A percentile compares a stretch with the other conserved stretches of the same genome.
phyloP scores from a whole-genome alignment of 2,888 invertebrate species.

The Phortica magna region DNA sequence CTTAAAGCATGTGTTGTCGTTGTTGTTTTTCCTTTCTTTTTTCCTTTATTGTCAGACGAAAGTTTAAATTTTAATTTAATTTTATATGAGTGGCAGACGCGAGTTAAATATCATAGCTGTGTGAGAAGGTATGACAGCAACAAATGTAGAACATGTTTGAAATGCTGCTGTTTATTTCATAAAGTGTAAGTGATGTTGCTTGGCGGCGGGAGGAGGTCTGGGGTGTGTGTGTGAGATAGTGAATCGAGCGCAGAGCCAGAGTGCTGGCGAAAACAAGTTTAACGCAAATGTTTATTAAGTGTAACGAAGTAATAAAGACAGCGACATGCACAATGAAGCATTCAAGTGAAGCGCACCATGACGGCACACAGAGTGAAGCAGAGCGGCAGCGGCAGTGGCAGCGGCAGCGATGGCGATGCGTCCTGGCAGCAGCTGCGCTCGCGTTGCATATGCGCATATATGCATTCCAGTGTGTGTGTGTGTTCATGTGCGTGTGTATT shows the following conservation, averaged over 20 bases:
- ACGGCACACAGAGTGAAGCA: constrained; percentile 21
- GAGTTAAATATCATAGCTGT: too few species aligned
- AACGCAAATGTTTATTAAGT: constrained; percentile 69
- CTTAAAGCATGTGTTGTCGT: background rate
- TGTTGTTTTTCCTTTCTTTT: background rate
- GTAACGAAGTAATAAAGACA: constrained; percentile 67
- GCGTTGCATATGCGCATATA: background rate
- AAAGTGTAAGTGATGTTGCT: too few species aligned
- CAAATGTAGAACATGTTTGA: too few species aligned
- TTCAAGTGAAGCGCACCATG: constrained; percentile 34
- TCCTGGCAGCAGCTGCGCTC: constrained; percentile 43
- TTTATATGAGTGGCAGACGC: background rate
- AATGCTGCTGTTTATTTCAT: too few species aligned
- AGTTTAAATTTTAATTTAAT: constrained; percentile 4
- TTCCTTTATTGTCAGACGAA: background rate
- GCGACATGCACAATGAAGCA: constrained; percentile 40
- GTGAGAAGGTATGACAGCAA: too few species aligned
- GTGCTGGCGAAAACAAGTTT: constrained; percentile 42
- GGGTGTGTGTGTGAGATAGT: background rate
- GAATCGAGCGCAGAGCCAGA: background rate
- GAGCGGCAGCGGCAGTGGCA: constrained; percentile 38
- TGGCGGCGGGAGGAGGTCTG: too few species aligned
- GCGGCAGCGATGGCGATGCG: constrained; percentile 3
- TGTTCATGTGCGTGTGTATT: constrained; percentile 42
- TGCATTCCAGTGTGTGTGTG: background rate